Percentiles rank a stretch among this genome's conserved stretches.
Conservation (phyloP, 2,113 vertebrate species). For the Neofelis nebulosa region DNA sequence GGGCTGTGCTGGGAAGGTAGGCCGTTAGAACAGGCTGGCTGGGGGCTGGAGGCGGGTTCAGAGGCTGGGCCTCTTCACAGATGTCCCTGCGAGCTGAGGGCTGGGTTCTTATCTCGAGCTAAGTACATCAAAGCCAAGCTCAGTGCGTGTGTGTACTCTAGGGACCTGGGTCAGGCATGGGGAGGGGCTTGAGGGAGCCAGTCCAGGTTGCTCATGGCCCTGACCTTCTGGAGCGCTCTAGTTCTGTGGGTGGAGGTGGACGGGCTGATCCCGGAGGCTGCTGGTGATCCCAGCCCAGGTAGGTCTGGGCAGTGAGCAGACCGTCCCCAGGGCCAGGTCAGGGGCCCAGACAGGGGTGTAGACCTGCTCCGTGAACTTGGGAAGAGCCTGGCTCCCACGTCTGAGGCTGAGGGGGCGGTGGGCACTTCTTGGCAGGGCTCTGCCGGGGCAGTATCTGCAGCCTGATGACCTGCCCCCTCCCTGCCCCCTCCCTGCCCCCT, state of each 20-base stretch:
- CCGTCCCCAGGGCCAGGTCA: neutral
- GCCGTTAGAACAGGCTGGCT: neutral
- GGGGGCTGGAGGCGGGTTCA: neutral
- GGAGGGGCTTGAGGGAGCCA: rapidly evolving
- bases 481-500: conserved; percentile 14
- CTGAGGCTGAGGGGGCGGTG: neutral
- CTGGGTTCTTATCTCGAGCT: neutral
- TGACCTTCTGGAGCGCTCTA: neutral
- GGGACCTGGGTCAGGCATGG: neutral
- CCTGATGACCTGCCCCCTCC: neutral
- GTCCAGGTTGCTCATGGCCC: neutral
- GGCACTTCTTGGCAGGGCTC: neutral
- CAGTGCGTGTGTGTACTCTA: rapidly evolving
- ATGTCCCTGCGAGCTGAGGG: neutral
- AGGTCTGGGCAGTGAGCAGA: neutral
- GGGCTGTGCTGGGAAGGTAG: neutral
- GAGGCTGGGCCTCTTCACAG: neutral
- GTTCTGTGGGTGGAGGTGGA: neutral
- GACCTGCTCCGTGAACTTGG: rapidly evolving
- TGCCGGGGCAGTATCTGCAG: rapidly evolving
- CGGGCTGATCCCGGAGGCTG: neutral
- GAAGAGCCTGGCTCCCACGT: neutral
- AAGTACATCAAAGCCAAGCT: neutral
- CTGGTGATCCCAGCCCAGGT: neutral
- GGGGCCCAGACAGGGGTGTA: neutral